Evolutionary conservation across 2,888 invertebrate species (phyloP), one percentile per base, ranked within the genome.

Genomic region (Luperina nickerlii): DNA sequence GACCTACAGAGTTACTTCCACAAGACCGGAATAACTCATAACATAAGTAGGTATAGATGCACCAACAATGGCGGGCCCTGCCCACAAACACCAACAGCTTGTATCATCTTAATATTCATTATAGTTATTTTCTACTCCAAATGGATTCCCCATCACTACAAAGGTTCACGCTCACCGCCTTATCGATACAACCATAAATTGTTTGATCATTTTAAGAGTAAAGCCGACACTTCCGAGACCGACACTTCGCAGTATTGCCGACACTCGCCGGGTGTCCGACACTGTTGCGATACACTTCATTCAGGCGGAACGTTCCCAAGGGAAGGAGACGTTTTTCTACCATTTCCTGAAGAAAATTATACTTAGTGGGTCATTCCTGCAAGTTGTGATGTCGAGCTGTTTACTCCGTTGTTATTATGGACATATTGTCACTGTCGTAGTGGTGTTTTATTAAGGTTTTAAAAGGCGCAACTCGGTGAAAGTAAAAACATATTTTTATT

Each of bases 171-270:
- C 90, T 89, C 89, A 82, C 81, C 90, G 89, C 92, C 91, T 93
- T 94, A 93, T 93, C 93, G 91, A 89, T 87, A 86, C 87, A 87
- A 82, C 90, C 90, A 93, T 93, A 93, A 93, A 93, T 93, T 92
- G 90, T 91, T 91, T 88, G 87, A 83, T 87, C 83, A 84, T 91
- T 90, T 90, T 87, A 24, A 88, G 83, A 90, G 85, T 66, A 79
- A 76, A 80, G 74, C 67, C 76, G 76, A 75, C 70, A 79, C 6
- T 70, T 62, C 54, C 32, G 38, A 48, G 48, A 67, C 45, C 27
- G 67, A 42, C 48, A 42, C 69, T 51, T 32, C 20, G 42, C 32
- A 20, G 63, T 78, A 78, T 57, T 57, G 48, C 66, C 54, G 80
- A 71, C 70, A 71, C 54, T 84, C 66, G 65, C 38, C 38, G 70